phyloP scores from a whole-genome alignment of 1,140 invertebrate genomes.

The Notospermus geniculatus region DNA sequence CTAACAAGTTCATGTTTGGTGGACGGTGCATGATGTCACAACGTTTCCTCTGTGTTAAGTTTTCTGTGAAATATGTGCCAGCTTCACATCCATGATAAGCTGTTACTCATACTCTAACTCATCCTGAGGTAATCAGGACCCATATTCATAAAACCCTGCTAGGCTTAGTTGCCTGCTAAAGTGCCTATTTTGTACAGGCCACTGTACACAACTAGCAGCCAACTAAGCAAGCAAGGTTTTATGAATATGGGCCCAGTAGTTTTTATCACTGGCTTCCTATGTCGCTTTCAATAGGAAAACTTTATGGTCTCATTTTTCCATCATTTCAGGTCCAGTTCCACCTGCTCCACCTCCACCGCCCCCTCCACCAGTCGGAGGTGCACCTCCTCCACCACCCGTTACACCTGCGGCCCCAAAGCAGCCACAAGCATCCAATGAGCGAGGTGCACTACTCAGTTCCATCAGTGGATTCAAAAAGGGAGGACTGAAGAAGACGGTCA shows the following conservation, averaged over 20 bases:
- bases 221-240: too few species aligned
- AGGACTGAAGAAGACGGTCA: conserved; percentile 43
- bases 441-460: conserved; percentile 45
- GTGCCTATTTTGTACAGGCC: too few species aligned
- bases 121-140: background rate
- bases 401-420: conserved; percentile 14
- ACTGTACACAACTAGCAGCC: too few species aligned
- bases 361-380: conserved; percentile 18
- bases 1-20: too few species aligned
- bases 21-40: too few species aligned
- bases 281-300: too few species aligned
- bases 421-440: conserved; percentile 16
- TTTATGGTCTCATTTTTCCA: too few species aligned
- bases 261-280: too few species aligned
- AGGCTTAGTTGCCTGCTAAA: too few species aligned
- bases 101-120: background rate
- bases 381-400: conserved; percentile 19
- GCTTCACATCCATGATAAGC: background rate
- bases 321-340: background rate
- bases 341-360: conserved; percentile 17
- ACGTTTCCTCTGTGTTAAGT: too few species aligned
- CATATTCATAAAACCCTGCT: too few species aligned
- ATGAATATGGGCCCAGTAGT: too few species aligned
- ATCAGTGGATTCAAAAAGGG: conserved; percentile 46
- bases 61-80: background rate